These are phyloP conservation scores for Cheilinus undulatus DNA, from an alignment of 2,113 vertebrate genomes.

Conservation along the genomic window DNA sequence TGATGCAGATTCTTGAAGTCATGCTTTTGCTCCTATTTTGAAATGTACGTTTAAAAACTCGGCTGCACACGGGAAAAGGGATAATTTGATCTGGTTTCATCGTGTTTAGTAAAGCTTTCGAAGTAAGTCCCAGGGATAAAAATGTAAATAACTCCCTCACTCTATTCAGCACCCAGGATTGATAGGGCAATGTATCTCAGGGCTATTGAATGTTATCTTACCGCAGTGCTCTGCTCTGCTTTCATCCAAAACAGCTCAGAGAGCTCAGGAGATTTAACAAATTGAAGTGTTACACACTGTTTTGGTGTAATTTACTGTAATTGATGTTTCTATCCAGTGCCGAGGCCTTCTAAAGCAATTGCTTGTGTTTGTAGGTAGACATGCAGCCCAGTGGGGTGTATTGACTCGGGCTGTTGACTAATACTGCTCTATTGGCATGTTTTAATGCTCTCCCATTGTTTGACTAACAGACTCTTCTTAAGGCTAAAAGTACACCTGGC, in stretches of 20 bases:
- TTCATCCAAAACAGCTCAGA: conserved; percentile 68
- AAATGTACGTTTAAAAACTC: conserved; percentile 41
- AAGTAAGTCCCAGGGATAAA: conserved; percentile 48
- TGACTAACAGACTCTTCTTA: conserved; percentile 56
- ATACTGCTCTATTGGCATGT: conserved; percentile 74
- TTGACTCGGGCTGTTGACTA: conserved; percentile 77
- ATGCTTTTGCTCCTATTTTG: conserved; percentile 44
- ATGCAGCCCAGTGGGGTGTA: conserved; percentile 79
- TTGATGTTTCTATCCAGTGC: conserved; percentile 78
- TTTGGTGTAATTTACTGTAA: conserved; percentile 82
- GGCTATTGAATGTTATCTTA: conserved; percentile 69
- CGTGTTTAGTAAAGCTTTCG: conserved; percentile 56
- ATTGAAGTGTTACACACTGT: conserved; percentile 78
- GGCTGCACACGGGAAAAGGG: conserved; percentile 25
- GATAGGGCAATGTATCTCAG: conserved; percentile 57
- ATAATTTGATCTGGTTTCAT: conserved; percentile 56
- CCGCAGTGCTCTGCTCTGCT: conserved; percentile 55
- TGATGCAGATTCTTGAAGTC: conserved; percentile 61
- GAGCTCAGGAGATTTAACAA: conserved; percentile 76
- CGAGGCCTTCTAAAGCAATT: conserved; percentile 71
- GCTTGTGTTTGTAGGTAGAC: conserved; percentile 76
- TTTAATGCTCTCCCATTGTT: conserved; percentile 78
- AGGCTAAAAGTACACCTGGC: conserved; percentile 52
- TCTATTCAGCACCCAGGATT: conserved; percentile 53
- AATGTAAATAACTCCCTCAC: conserved; percentile 57